phyloP scores from a whole-genome alignment of 1,140 invertebrate species.

The Megalopta genalis region DNA sequence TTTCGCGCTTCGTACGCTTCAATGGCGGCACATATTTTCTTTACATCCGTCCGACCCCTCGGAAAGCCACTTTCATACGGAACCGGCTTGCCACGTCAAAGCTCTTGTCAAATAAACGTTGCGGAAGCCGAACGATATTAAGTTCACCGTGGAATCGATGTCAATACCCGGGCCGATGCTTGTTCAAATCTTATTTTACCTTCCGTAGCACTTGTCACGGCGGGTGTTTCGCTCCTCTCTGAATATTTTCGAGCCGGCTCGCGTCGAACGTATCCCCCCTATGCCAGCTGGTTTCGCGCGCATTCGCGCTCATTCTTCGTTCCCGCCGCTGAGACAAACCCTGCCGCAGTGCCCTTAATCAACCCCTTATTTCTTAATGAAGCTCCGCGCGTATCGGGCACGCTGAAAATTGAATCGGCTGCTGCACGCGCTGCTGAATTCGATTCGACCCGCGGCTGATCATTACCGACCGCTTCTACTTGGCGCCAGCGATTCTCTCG shows the following conservation, averaged over 20 bases:
- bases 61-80: conserved; percentile 24
- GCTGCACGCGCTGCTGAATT: no score
- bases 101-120: conserved; percentile 51
- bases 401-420: no score
- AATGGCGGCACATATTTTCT: conserved; percentile 50
- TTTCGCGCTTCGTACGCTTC: conserved; percentile 33
- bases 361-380: no score
- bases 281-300: background rate
- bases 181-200: conserved; percentile 22
- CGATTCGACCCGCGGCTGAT: no score
- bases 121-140: conserved; percentile 30
- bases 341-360: no score
- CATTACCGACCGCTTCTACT: no score
- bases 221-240: background rate
- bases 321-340: no score
- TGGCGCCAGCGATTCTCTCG: no score
- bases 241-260: background rate
- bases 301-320: no score
- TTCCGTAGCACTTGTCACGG: background rate
- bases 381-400: no score
- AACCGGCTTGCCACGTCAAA: conserved; percentile 28
- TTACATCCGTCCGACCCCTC: conserved; percentile 21
- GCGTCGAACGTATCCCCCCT: background rate
- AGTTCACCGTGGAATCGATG: conserved; percentile 35
- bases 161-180: conserved; percentile 10